These are phyloP conservation scores for Netelia fuscicornis DNA, from an alignment of 2,888 invertebrate genomes.

Conservation along the genomic window DNA sequence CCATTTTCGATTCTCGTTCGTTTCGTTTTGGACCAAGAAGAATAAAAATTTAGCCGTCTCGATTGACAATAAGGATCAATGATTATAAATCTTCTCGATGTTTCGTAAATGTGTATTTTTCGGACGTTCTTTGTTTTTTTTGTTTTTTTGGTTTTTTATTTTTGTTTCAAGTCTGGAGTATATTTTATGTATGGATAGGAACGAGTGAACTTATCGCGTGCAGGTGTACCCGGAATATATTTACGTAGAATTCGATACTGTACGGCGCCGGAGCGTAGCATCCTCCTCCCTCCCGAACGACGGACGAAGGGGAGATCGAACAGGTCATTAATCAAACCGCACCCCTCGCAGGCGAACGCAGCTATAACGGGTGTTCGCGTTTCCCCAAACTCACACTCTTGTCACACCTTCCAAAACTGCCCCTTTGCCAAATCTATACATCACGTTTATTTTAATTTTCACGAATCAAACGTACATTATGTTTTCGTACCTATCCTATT, in stretches of 20 bases:
- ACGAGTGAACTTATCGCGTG: constrained; percentile 61
- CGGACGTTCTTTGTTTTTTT: too few relatives aligned
- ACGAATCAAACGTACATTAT: too few relatives aligned
- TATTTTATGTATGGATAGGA: neutral
- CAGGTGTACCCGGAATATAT: constrained; percentile 72
- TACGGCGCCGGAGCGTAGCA: constrained; percentile 77
- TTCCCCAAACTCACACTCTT: constrained; percentile 43
- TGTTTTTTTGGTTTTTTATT: neutral
- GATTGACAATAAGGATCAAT: too few relatives aligned
- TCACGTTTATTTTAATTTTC: neutral
- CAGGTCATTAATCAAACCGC: constrained; percentile 85
- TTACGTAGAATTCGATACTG: constrained; percentile 82
- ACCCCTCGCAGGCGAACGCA: constrained; percentile 82
- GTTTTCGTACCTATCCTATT: too few relatives aligned
- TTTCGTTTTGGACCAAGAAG: too few relatives aligned
- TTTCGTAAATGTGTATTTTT: too few relatives aligned
- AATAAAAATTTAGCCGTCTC: too few relatives aligned
- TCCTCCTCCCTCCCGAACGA: constrained; percentile 72
- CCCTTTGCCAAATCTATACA: constrained; percentile 10
- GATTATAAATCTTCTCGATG: too few relatives aligned
- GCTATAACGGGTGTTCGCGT: constrained; percentile 77
- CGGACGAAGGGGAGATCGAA: constrained; percentile 79
- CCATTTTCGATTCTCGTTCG: too few relatives aligned
- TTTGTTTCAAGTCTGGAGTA: constrained; percentile 38
- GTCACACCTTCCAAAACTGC: constrained; percentile 53